Evolutionary conservation across 2,113 vertebrate genomes (phyloP), one percentile per base, ranked within the genome.

Genomic region (Colossoma macropomum): DNA sequence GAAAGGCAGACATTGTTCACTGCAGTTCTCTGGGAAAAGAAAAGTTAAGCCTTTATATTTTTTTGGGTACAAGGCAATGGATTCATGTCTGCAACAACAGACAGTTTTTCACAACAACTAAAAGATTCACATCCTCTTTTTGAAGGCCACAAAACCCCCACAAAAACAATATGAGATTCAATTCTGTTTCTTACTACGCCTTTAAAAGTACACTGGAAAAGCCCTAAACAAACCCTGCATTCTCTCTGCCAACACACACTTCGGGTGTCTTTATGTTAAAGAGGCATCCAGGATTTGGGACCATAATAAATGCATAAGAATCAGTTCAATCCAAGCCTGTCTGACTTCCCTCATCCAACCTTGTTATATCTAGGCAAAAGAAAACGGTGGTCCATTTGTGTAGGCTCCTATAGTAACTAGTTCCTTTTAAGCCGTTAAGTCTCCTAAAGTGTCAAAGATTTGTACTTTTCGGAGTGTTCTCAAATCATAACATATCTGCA

Each of bases 41-140:
- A 54, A 70, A n/a, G n/a, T 27, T 27, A 27, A 50, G 2, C 10
- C 23, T 16, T 23, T 45, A 9, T n/a, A n/a, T 1, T 1, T 45
- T 4, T 41, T 81, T 75, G 23, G 23, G 1, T 32, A n/a, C n/a
- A 50, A 62, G 7, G 59, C 32, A 50, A n/a, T 28, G 60, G 17
- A 59, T 60, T 30, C 71, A 50, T 65, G 56, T 65, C 5, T 60
- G 10, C 0, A 34, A 28, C 23, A 30, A 71, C 34, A 70, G 30
- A 10, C n/a, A 76, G 16, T 2, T 17, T 79, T 41, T 59, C 45
- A 45, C 15, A n/a, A 60, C n/a, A 41, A 45, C 13, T 17, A 21
- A 25, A 45, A 54, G 48, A 60, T 73, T 75, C 66, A 72, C 41
- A 77, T 81, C 84, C 79, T 72, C 60, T 76, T 81, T 85, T 62